Evolutionary conservation across 1,140 invertebrate genomes (phyloP).

Genomic region (Leucophenga varia): DNA sequence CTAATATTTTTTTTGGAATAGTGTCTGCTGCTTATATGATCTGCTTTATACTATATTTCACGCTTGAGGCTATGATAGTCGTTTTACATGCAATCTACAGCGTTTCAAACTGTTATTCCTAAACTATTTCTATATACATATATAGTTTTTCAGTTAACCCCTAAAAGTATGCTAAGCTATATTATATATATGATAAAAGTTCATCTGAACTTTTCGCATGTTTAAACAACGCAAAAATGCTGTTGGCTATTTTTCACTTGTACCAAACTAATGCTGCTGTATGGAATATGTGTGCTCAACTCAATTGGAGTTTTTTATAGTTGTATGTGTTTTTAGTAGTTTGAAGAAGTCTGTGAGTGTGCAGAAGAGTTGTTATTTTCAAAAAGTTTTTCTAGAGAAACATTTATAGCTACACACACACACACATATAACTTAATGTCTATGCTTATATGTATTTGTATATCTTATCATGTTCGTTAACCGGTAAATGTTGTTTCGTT

Average conservation of each 20-base stretch:
- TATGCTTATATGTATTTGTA: constrained; percentile 13
- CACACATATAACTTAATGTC: constrained; percentile 1
- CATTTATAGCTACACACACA: too few relatives aligned
- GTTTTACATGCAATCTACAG: constrained; percentile 26
- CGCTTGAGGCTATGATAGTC: constrained; percentile 43
- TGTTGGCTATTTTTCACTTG: constrained; percentile 42
- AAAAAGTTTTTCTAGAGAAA: too few relatives aligned
- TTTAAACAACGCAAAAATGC: constrained; percentile 55
- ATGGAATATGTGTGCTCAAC: too few relatives aligned
- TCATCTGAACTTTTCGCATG: constrained; percentile 53
- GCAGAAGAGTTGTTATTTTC: too few relatives aligned
- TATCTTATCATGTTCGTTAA: constrained; percentile 13
- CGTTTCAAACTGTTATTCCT: constrained; percentile 20
- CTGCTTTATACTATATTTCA: too few relatives aligned
- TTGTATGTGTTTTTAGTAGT: too few relatives aligned
- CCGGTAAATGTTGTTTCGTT: constrained; percentile 43
- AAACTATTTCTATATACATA: constrained; percentile 11
- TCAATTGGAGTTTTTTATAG: too few relatives aligned
- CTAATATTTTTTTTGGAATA: too few relatives aligned
- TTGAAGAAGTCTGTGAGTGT: too few relatives aligned
- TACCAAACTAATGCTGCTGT: too few relatives aligned
- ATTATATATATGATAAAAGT: constrained; percentile 51
- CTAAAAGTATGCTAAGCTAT: constrained; percentile 31
- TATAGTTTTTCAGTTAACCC: constrained; percentile 16
- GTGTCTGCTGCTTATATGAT: too few relatives aligned